Base-by-base conservation (phyloP, 2,113 vertebrate species). In the Tinamus guttatus region DNA sequence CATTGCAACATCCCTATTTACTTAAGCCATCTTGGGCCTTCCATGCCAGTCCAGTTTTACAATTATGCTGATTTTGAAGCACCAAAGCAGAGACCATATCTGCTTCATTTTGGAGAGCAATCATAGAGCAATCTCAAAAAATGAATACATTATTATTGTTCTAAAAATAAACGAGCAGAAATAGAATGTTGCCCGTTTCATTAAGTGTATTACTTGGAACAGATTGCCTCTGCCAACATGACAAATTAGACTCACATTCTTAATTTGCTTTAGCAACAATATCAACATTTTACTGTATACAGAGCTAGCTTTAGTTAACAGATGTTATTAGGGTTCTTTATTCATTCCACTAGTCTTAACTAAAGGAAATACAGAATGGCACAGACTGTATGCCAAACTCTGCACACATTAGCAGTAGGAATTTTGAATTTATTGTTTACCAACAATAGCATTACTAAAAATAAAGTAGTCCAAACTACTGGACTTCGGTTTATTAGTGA, bases 91-190 rank as follows among this genome's bases (percentile, higher is more conserved):
- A 89, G 18, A 74, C 11, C 1, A 0, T 22, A 36, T 51, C 40
- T 70, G 73, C 38, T 81, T 82, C 12, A 32, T 25, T 73, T 6
- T 82, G 15, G 24, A 30, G 5, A 80, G 74, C 32, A 76, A 82
- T 24, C 14, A 63, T 27, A 88, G 8, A 56, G 14, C 5, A 70
- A 51, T 32, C 47, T 60, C 47, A 47, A 81, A 68, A 5, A 86
- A 71, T 18, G 5, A 79, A 25, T 34, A 79, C 1, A 32, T 13
- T 49, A 41, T 25, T 78, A 59, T 5, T 60, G 16, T 25, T 69
- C 75, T 70, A 89, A 85, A 81, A 87, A 79, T 68, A 81, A 81
- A 65, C 79, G 90, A 30, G 6, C 7, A 93, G 74, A 87, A 87
- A 67, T 5, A 68, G 32, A 78, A 11, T 2, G 64, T 38, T 59